phyloP scores from a whole-genome alignment of 2,113 vertebrate species.

The Bubo scandiacus region DNA sequence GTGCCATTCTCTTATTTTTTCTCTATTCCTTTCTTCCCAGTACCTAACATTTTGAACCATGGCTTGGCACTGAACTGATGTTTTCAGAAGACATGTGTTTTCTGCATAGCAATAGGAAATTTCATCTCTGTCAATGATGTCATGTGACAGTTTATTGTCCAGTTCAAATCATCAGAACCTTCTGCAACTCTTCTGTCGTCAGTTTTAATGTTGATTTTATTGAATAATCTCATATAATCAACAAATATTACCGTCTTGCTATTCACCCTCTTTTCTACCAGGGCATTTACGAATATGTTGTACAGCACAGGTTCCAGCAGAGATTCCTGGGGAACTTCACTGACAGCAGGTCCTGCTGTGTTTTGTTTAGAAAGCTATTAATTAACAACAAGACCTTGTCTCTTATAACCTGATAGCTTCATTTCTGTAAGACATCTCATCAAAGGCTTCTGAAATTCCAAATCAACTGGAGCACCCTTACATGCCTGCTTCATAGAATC shows the following conservation, averaged over 20 bases:
- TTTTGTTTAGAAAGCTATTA: neutral
- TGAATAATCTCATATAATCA: neutral
- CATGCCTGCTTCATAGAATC: neutral
- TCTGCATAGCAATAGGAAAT: neutral
- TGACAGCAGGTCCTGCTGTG: neutral
- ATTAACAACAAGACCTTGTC: neutral
- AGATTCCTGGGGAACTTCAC: neutral
- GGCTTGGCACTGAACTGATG: neutral
- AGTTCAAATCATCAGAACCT: neutral
- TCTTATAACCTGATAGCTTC: neutral
- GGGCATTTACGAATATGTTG: neutral
- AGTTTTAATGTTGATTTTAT: neutral
- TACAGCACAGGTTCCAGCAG: neutral
- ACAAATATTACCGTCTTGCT: neutral
- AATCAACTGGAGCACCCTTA: neutral
- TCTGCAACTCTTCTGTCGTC: neutral
- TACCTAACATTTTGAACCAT: neutral
- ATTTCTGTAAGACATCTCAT: neutral
- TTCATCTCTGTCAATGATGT: neutral
- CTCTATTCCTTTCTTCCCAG: neutral
- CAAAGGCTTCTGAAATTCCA: neutral
- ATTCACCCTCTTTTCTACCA: neutral
- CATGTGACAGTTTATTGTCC: neutral
- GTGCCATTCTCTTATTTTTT: neutral
- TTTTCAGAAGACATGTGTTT: neutral